Evolutionary conservation across 1,140 invertebrate species (phyloP), one percentile per base, ranked within the genome.

Genomic region (Drosophila tropicalis): DNA sequence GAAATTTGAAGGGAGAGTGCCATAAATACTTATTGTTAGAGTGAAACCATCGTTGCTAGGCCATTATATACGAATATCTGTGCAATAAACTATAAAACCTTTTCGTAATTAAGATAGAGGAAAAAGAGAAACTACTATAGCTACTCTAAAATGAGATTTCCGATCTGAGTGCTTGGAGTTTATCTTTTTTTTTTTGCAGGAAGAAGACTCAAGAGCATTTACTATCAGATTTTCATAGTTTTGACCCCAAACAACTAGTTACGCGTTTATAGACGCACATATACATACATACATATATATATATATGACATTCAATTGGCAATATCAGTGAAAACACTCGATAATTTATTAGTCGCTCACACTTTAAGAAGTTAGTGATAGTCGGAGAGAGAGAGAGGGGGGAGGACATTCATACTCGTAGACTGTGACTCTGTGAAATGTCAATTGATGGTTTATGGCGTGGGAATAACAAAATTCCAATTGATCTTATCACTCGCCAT

Each of bases 391-490:
- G 0, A n/a, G 15, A 7, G 44, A 7, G 19, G 17, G 10, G 6
- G 17, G 17, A 22, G 44, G 17, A 51, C 44, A 51, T 51, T 5
- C 17, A 22, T 17, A 51, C 19, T 5, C 17, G 17, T 9, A 47
- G 15, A 47, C 7, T 9, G 61, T 73, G 54, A 71, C 58, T 60
- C 63, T 66, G 55, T 19, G 68, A 55, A 72, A 25, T 36, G 22
- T 40, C 47, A 61, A 44, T 34, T 12, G 63, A 60, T 66, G 44
- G 36, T 62, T 60, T 63, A 63, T 51, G 58, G 65, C 65, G 72
- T 76, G 73, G 73, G 73, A 76, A 69, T 36, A 75, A 51, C 40
- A 62, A 62, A 34, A 32, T 44, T 25, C 15, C 9, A 47, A 10
- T 15, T 29, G 25, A 15, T 51, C 44, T 51, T 51, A 51, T 51